These are phyloP conservation scores for Drosophila koepferae DNA, from an alignment of 2,888 invertebrate species.

Conservation along the genomic window DNA sequence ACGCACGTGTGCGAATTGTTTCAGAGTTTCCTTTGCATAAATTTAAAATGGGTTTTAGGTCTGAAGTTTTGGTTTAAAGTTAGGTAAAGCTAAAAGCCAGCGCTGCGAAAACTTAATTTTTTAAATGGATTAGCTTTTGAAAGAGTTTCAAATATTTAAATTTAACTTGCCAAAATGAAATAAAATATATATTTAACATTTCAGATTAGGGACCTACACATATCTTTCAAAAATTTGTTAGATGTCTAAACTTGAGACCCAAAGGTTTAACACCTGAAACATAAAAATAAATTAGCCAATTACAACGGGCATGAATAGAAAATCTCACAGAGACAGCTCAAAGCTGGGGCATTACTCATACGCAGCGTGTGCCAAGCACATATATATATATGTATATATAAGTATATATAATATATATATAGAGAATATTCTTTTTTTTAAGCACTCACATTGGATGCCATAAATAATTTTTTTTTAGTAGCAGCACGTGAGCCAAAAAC, in stretches of 20 bases:
- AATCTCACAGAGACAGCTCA: constrained; percentile 7
- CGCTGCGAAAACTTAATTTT: neutral
- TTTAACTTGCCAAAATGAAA: too few relatives aligned
- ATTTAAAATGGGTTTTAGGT: constrained; percentile 25
- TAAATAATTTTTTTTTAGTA: constrained; percentile 28
- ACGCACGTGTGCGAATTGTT: constrained; percentile 39
- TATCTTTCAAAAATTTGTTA: neutral
- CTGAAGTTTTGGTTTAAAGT: constrained; percentile 28
- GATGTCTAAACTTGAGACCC: neutral
- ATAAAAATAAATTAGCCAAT: constrained; percentile 33
- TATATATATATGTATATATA: neutral
- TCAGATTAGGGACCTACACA: too few relatives aligned
- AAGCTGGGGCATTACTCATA: constrained; percentile 34
- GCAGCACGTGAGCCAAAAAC: constrained; percentile 67
- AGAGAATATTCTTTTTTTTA: constrained; percentile 30
- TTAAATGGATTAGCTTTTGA: neutral
- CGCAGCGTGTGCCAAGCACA: constrained; percentile 33
- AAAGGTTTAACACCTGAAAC: constrained; percentile 3
- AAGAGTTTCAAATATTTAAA: neutral
- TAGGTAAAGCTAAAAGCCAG: neutral
- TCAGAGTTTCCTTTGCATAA: constrained; percentile 36
- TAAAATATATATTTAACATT: neutral
- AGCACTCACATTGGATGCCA: constrained; percentile 27
- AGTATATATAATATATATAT: neutral
- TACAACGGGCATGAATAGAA: constrained; percentile 34